These are phyloP conservation scores for Hepsetus odoe DNA, from an alignment of 2,113 vertebrate genomes.

Conservation along the genomic window DNA sequence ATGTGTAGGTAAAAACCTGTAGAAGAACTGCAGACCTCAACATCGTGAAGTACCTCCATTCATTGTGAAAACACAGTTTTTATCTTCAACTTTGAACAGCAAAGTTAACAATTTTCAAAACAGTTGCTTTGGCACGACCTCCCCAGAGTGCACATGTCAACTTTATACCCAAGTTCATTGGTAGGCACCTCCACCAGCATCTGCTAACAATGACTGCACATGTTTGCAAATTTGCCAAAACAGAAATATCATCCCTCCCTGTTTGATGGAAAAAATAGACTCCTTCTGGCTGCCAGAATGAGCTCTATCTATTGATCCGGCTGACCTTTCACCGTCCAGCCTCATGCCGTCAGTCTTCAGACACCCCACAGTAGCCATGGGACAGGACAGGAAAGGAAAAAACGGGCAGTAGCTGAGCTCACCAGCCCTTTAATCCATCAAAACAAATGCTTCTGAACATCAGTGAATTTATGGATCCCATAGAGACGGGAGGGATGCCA, in stretches of 20 bases:
- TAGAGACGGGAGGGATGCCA: neutral
- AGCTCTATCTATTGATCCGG: slow-evolving; percentile 32
- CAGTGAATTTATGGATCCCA: slow-evolving; percentile 30
- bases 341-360: neutral
- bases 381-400: slow-evolving; percentile 32
- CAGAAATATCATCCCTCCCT: neutral
- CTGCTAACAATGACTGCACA: neutral
- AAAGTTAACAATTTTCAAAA: too few relatives aligned
- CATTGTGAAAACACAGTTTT: too few relatives aligned
- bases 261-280: too few relatives aligned
- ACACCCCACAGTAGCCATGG: neutral
- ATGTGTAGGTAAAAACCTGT: too few relatives aligned
- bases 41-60: too few relatives aligned
- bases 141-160: too few relatives aligned
- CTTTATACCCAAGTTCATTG: neutral
- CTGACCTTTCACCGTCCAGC: slow-evolving; percentile 37
- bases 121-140: too few relatives aligned
- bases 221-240: neutral
- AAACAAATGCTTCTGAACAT: slow-evolving; percentile 42
- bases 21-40: too few relatives aligned
- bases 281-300: slow-evolving; percentile 8
- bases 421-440: slow-evolving; percentile 34
- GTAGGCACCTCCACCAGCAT: neutral
- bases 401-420: slow-evolving; percentile 3
- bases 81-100: too few relatives aligned